Evolutionary conservation across 2,113 vertebrate genomes (phyloP).

Genomic region (Calidris pugnax): DNA sequence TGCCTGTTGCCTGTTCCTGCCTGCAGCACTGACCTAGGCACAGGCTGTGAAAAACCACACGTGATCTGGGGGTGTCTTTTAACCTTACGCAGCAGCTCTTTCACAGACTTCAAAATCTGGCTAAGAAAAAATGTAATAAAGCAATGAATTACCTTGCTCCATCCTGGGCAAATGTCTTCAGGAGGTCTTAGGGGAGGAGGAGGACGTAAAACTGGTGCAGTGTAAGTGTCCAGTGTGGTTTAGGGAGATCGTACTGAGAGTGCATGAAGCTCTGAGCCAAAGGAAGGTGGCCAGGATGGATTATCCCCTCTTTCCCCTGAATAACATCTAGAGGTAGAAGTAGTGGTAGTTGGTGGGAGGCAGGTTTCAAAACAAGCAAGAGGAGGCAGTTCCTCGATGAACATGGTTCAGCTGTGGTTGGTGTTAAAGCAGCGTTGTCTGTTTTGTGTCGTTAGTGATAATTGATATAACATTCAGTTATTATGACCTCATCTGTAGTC

Average conservation of each 20-base stretch:
- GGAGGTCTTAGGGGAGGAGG: background rate
- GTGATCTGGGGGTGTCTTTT: background rate
- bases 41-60: background rate
- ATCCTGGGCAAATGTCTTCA: background rate
- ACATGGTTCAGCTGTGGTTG: background rate
- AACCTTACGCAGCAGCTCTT: background rate
- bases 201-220: background rate
- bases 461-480: background rate
- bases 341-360: background rate
- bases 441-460: fast-evolving
- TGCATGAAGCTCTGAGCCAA: background rate
- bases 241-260: background rate
- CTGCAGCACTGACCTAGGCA: background rate
- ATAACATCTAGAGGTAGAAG: background rate
- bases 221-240: background rate
- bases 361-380: background rate
- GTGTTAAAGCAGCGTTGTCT: background rate
- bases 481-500: background rate
- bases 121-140: background rate
- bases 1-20: background rate
- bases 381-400: background rate
- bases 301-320: background rate
- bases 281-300: background rate
- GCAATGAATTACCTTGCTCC: background rate
- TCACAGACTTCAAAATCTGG: background rate